A percentile compares a stretch with the other conserved stretches of the same genome.
Conservation (phyloP, 2,797 vertebrate genomes). For the Sebastes nivosus region DNA sequence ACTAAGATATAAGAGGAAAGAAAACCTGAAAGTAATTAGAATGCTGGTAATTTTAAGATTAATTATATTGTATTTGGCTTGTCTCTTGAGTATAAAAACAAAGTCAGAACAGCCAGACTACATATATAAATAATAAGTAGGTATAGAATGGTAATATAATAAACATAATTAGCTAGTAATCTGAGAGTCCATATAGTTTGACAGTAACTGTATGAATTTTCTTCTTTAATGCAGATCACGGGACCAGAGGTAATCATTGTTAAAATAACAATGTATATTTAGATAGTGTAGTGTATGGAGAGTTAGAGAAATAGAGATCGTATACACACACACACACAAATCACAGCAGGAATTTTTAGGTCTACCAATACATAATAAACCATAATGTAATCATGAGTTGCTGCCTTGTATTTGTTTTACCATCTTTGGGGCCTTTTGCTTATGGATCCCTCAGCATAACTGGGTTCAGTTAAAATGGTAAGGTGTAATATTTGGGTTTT, state of each 20-base stretch:
- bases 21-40: neutral
- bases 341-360: neutral
- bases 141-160: neutral
- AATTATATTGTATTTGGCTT: neutral
- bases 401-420: too few species aligned
- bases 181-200: neutral
- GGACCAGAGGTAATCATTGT: slow-evolving; percentile 70
- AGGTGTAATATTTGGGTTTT: neutral
- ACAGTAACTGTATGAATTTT: slow-evolving; percentile 19
- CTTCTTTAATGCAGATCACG: slow-evolving; percentile 69
- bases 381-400: neutral
- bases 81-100: neutral
- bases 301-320: neutral
- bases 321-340: neutral
- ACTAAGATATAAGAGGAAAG: neutral
- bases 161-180: neutral
- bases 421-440: neutral
- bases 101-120: neutral
- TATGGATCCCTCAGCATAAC: neutral
- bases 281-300: neutral
- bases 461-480: neutral
- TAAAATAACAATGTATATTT: neutral
- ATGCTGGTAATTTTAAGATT: neutral
- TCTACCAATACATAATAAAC: neutral
- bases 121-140: neutral